Conservation (phyloP, 2,797 vertebrate genomes). For the Microcaecilia unicolor region DNA sequence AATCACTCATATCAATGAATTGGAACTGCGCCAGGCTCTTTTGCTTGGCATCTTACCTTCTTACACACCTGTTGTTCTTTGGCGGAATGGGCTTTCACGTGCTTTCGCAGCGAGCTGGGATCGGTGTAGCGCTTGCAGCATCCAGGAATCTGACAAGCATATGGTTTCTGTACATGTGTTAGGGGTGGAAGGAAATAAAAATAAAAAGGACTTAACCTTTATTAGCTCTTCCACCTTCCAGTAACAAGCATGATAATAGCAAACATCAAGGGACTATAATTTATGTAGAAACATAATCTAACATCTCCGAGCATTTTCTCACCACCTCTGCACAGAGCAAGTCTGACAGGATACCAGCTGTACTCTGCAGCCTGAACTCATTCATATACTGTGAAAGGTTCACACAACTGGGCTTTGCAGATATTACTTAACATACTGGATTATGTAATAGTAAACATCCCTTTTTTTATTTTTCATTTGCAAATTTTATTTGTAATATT, state of each 20-base stretch:
- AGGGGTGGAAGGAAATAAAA: background rate
- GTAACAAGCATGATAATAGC: background rate
- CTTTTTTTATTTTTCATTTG: too few relatives aligned
- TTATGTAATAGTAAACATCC: too few relatives aligned
- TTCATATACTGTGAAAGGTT: too few relatives aligned
- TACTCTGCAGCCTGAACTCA: constrained; percentile 1
- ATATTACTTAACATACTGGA: too few relatives aligned
- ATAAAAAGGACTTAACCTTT: background rate
- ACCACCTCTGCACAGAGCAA: background rate
- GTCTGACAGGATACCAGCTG: too few relatives aligned
- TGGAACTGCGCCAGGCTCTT: too few relatives aligned
- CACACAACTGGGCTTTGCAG: too few relatives aligned
- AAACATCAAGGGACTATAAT: fast-evolving
- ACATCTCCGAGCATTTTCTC: too few relatives aligned
- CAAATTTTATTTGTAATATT: too few relatives aligned
- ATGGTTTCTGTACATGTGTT: constrained; percentile 73
- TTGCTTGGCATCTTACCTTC: constrained; percentile 97
- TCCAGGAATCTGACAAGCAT: constrained; percentile 94
- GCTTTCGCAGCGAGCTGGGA: constrained; percentile 95
- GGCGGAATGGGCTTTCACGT: constrained; percentile 93
- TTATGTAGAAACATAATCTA: background rate
- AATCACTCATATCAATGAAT: too few relatives aligned
- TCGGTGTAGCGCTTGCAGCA: constrained; percentile 97
- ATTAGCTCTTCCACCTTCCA: background rate
- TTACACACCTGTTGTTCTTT: constrained; percentile 94